These are phyloP conservation scores for Teleiodes luculella DNA, from an alignment of 2,888 invertebrate species.

Conservation along the genomic window DNA sequence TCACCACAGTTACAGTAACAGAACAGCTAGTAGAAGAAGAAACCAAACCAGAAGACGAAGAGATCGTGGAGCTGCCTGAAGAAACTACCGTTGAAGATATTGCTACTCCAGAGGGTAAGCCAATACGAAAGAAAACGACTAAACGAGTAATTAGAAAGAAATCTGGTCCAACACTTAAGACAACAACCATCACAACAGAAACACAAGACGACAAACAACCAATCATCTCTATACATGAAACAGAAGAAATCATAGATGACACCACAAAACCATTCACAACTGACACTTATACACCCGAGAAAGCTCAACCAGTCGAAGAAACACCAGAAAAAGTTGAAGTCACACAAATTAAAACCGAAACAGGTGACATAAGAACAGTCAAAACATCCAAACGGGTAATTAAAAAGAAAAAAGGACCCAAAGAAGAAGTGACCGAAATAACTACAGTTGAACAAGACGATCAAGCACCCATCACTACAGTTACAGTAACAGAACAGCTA, in stretches of 20 bases:
- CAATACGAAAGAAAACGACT: constrained; percentile 23
- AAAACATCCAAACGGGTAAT: constrained; percentile 34
- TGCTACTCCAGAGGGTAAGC: constrained; percentile 27
- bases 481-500: constrained; percentile 29
- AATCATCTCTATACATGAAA: constrained; percentile 48
- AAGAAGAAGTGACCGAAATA: constrained; percentile 53
- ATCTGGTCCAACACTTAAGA: constrained; percentile 23
- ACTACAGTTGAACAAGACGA: constrained; percentile 59
- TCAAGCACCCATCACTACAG: constrained; percentile 25
- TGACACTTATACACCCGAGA: constrained; percentile 27
- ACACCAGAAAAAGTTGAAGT: constrained; percentile 20
- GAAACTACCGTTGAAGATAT: constrained; percentile 27
- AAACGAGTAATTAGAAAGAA: constrained; percentile 55
- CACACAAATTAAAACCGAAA: constrained; percentile 33
- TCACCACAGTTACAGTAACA: no score
- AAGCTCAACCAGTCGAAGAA: constrained; percentile 43
- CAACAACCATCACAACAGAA: constrained; percentile 25
- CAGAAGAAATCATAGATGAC: constrained; percentile 41
- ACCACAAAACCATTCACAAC: constrained; percentile 24
- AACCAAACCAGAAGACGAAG: constrained; percentile 22
- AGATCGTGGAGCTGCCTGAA: constrained; percentile 37
- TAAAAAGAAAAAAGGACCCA: constrained; percentile 47
- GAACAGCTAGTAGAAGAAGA: no score
- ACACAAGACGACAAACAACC: constrained; percentile 30
- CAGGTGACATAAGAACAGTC: constrained; percentile 41